These are phyloP conservation scores for Muscicapa comitata DNA, from an alignment of 2,797 vertebrate genomes.

Conservation along the genomic window DNA sequence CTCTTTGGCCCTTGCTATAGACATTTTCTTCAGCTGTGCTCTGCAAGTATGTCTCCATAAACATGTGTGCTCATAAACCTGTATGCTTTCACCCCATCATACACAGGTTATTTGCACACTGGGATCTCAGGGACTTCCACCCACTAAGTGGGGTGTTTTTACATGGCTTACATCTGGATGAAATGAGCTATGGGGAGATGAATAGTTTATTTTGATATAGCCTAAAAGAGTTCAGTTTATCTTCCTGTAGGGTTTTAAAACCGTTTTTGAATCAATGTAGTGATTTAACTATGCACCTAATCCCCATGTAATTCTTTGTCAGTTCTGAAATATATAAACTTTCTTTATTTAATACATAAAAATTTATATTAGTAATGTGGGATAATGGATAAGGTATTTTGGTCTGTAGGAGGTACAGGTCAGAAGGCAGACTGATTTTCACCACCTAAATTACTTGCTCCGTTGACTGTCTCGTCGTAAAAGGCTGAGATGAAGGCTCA, in stretches of 20 bases:
- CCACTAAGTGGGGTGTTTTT: background rate
- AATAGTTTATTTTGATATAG: background rate
- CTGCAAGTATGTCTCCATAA: background rate
- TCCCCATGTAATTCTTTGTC: background rate
- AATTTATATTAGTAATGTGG: background rate
- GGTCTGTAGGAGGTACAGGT: background rate
- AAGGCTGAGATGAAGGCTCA: background rate
- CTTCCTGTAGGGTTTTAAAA: background rate
- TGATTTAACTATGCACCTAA: background rate
- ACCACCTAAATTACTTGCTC: background rate
- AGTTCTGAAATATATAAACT: background rate
- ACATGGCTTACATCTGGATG: background rate
- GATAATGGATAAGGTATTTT: background rate
- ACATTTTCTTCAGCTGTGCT: background rate
- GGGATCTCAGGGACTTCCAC: background rate
- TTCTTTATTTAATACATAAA: background rate
- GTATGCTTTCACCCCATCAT: background rate
- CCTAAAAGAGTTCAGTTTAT: background rate
- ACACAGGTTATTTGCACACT: background rate
- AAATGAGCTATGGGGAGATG: background rate
- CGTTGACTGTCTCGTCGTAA: background rate
- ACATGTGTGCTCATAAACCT: background rate
- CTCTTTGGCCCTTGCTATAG: background rate
- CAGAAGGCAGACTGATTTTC: background rate
- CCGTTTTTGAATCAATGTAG: background rate